These are phyloP conservation scores for Hydra vulgaris DNA, from an alignment of 30 jellyfish, hydroid and myxozoan genomes.

Conservation along the genomic window DNA sequence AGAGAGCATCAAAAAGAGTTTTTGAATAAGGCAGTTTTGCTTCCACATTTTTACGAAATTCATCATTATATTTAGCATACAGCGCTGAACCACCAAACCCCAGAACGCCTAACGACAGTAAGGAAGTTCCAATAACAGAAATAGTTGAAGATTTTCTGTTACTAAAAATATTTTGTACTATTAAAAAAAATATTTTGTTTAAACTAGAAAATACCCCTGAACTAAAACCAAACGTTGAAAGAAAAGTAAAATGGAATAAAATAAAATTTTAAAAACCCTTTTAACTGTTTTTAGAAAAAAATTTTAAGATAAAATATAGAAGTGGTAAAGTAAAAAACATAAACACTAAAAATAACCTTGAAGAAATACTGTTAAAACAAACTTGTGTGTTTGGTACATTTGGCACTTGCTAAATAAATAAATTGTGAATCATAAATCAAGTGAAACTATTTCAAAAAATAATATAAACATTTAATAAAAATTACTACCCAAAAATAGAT, in stretches of 20 bases:
- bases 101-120: slow-evolving; percentile 1
- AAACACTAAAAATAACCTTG: no score
- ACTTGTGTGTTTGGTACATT: background rate
- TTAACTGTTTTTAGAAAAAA: no score
- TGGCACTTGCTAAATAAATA: background rate
- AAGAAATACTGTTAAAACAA: background rate
- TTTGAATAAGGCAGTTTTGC: slow-evolving; percentile 5
- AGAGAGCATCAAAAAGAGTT: slow-evolving; percentile 1
- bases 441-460: background rate
- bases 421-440: no score
- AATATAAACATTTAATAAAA: no score
- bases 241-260: no score
- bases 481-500: no score
- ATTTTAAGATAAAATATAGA: no score
- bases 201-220: no score
- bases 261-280: no score
- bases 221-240: no score
- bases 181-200: no score
- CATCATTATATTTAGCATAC: slow-evolving; percentile 18
- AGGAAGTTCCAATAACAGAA: slow-evolving; percentile 12
- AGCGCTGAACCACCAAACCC: slow-evolving; percentile 3
- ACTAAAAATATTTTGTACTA: background rate
- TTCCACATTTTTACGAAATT: slow-evolving; percentile 13
- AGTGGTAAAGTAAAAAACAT: background rate
- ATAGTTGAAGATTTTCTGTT: background rate